phyloP scores from a whole-genome alignment of 1,140 invertebrate genomes.

The Leptoteleia sp. region DNA sequence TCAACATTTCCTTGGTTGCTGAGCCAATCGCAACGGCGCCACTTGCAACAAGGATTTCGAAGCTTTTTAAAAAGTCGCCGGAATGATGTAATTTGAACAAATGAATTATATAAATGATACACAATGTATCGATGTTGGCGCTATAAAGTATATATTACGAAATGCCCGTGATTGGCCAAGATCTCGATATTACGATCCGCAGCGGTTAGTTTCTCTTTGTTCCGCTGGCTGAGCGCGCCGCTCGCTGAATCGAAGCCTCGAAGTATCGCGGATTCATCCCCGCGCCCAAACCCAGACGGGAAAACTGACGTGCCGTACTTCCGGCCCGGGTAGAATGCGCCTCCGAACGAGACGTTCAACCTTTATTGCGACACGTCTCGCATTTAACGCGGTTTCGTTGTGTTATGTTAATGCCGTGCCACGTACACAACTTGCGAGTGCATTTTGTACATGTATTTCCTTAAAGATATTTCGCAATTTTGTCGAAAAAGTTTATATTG shows the following conservation, averaged over 20 bases:
- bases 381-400: constrained; percentile 40
- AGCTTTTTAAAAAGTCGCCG: not conserved
- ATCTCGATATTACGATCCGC: constrained; percentile 60
- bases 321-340: constrained; percentile 53
- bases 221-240: constrained; percentile 58
- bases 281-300: constrained; percentile 60
- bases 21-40: too few relatives aligned
- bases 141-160: constrained; percentile 55
- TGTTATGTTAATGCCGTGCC: constrained; percentile 36
- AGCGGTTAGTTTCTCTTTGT: constrained; percentile 66
- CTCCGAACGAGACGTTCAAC: constrained; percentile 50
- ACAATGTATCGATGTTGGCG: constrained; percentile 47
- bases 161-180: constrained; percentile 61
- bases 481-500: too few relatives aligned
- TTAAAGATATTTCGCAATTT: too few relatives aligned
- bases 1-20: too few relatives aligned
- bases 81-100: constrained; percentile 35
- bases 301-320: constrained; percentile 67
- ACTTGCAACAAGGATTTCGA: too few relatives aligned
- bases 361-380: constrained; percentile 59
- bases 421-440: too few relatives aligned
- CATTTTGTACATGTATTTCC: too few relatives aligned
- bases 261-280: constrained; percentile 47
- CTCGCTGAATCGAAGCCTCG: constrained; percentile 49
- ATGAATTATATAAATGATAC: constrained; percentile 60